These are phyloP conservation scores for Masnerella sp. DNA, from an alignment of 2,888 invertebrate genomes.

Conservation along the genomic window DNA sequence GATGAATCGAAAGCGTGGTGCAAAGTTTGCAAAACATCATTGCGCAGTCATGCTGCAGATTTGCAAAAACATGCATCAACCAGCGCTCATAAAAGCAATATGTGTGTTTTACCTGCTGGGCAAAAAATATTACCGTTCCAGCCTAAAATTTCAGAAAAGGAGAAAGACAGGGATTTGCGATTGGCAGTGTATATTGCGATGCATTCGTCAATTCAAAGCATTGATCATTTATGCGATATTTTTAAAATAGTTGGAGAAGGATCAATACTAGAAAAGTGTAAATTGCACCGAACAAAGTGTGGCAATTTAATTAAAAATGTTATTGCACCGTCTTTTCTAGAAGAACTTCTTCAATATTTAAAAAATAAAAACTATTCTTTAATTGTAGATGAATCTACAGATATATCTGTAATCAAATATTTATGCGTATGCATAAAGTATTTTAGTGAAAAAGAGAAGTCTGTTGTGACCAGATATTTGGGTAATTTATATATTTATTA, in stretches of 20 bases:
- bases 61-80: too few species aligned
- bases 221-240: slow-evolving; percentile 46
- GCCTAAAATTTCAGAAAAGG: not conserved
- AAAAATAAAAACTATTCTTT: slow-evolving; percentile 28
- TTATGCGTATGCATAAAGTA: slow-evolving; percentile 57
- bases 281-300: slow-evolving; percentile 51
- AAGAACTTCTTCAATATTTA: too few species aligned
- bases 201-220: slow-evolving; percentile 35
- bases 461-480: not conserved
- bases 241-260: slow-evolving; percentile 17
- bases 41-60: too few species aligned
- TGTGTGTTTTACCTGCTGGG: too few species aligned
- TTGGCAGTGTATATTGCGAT: slow-evolving; percentile 38
- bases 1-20: too few species aligned
- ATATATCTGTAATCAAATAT: slow-evolving; percentile 46
- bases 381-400: slow-evolving; percentile 59
- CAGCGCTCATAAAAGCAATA: too few species aligned
- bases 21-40: too few species aligned
- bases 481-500: not conserved
- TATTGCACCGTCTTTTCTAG: too few species aligned
- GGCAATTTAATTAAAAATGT: slow-evolving; percentile 30
- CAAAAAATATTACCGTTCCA: slow-evolving; percentile 2
- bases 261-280: slow-evolving; percentile 18
- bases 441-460: slow-evolving; percentile 35
- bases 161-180: slow-evolving; percentile 27